phyloP scores from a whole-genome alignment of 2,797 vertebrate genomes.

The Erethizon dorsatum region DNA sequence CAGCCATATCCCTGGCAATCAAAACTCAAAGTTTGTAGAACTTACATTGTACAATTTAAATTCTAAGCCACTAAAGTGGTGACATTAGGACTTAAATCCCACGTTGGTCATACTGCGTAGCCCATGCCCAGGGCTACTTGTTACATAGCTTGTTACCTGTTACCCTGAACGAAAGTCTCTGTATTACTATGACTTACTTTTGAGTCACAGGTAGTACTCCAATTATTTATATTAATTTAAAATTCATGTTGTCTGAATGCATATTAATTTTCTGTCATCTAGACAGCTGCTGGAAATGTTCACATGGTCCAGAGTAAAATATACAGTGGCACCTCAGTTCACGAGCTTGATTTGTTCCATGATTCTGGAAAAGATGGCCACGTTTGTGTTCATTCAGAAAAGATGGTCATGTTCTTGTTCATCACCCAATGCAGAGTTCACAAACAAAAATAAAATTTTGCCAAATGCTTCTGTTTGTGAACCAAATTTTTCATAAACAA shows the following conservation, averaged over 20 bases:
- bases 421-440: too few relatives aligned
- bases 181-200: not conserved
- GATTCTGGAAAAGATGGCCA: too few relatives aligned
- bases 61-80: not conserved
- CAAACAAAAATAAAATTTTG: too few relatives aligned
- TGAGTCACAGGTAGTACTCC: not conserved
- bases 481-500: too few relatives aligned
- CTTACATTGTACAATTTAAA: not conserved
- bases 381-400: too few relatives aligned
- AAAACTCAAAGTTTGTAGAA: too few relatives aligned
- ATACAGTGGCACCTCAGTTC: too few relatives aligned
- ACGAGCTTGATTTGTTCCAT: too few relatives aligned
- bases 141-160: not conserved
- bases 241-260: not conserved
- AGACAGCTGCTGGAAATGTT: conserved; percentile 34
- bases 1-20: too few relatives aligned
- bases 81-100: not conserved
- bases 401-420: not conserved
- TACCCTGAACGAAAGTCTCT: not conserved
- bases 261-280: conserved; percentile 12
- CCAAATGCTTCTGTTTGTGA: too few relatives aligned
- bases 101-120: not conserved
- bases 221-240: not conserved
- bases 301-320: not conserved
- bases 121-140: not conserved